Evolutionary conservation across 1,140 invertebrate species (phyloP).

Genomic region (Geopemphigus sp.): DNA sequence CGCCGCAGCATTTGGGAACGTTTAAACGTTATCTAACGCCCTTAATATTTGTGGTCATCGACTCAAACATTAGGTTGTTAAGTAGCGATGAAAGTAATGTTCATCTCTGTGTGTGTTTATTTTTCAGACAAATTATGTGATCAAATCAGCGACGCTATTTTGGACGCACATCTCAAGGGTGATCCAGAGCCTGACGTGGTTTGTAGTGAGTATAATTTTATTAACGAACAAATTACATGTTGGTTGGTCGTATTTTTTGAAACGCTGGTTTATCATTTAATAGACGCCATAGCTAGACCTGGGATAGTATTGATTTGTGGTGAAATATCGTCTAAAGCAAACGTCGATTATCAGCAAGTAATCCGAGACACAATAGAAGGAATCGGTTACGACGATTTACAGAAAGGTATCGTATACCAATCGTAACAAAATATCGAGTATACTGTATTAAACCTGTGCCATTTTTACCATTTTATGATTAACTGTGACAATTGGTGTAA

Average conservation of each 20-base stretch:
- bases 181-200: constrained; percentile 98
- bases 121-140: constrained; percentile 97
- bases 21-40: no score
- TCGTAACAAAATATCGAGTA: no score
- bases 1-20: no score
- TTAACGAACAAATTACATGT: no score
- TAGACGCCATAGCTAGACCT: constrained; percentile 83
- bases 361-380: constrained; percentile 93
- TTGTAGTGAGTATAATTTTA: constrained; percentile 72
- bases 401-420: constrained; percentile 72
- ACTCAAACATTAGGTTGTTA: no score
- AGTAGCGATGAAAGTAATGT: no score
- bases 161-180: constrained; percentile 94
- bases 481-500: no score
- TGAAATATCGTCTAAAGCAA: constrained; percentile 86
- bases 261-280: constrained; percentile 52
- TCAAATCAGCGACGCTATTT: constrained; percentile 97
- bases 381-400: constrained; percentile 96
- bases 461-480: no score
- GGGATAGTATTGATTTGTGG: constrained; percentile 82
- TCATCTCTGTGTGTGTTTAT: no score
- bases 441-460: no score
- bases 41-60: no score
- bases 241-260: no score
- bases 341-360: constrained; percentile 95